A percentile compares a stretch with the other conserved stretches of the same genome.
Evolutionary conservation across 1,140 invertebrate genomes (phyloP).

Genomic region (Diorhabda sublineata): DNA sequence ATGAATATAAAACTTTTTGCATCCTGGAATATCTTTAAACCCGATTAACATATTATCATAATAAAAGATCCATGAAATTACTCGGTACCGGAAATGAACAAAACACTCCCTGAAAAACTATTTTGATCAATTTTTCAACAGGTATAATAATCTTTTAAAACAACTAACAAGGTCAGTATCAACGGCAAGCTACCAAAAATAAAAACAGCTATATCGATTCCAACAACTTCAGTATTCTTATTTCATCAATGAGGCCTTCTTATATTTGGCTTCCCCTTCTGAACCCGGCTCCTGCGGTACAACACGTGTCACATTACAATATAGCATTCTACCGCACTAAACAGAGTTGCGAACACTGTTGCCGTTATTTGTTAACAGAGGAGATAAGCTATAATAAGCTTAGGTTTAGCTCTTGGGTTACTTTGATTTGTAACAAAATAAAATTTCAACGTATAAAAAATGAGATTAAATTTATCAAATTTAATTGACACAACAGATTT

Average conservation of each 20-base stretch:
- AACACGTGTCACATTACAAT: neutral
- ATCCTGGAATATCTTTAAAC: too few relatives aligned
- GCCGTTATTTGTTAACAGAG: neutral
- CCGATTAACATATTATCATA: too few relatives aligned
- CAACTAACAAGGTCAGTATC: neutral
- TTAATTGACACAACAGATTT: too few relatives aligned
- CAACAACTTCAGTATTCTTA: neutral
- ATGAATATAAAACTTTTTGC: too few relatives aligned
- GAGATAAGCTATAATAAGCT: too few relatives aligned
- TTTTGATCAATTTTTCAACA: neutral
- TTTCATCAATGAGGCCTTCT: slow-evolving; percentile 1
- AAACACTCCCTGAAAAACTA: neutral
- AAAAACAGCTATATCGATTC: neutral
- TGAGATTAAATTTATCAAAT: too few relatives aligned
- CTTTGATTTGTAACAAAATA: too few relatives aligned
- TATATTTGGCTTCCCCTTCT: neutral
- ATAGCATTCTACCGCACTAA: neutral
- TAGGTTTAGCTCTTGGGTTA: too few relatives aligned
- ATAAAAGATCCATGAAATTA: neutral
- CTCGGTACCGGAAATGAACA: neutral
- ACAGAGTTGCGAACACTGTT: neutral
- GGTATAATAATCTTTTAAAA: neutral
- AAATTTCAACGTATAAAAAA: too few relatives aligned
- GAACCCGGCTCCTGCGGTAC: neutral
- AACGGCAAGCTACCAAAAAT: neutral